phyloP scores from a whole-genome alignment of 2,888 invertebrate genomes.

The Agrochola macilenta region DNA sequence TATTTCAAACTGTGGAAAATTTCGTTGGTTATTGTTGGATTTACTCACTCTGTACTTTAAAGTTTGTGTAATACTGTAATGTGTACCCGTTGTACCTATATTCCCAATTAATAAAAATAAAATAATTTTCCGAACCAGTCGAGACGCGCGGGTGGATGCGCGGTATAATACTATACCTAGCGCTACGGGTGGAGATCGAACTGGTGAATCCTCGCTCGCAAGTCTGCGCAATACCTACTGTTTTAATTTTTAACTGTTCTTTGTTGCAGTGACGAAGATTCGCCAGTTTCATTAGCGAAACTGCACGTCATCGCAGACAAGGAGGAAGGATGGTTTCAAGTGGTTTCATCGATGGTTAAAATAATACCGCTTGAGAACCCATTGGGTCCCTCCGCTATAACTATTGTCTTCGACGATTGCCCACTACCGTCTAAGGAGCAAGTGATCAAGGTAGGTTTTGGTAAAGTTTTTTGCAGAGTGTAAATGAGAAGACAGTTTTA shows the following conservation, averaged over 20 bases:
- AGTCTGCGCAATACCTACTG: background rate
- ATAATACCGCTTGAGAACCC: slow-evolving; percentile 96
- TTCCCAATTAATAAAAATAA: background rate
- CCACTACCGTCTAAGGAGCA: slow-evolving; percentile 95
- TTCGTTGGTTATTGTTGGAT: background rate
- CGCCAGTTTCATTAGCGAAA: slow-evolving; percentile 95
- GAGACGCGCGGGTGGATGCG: background rate
- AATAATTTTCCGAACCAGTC: background rate
- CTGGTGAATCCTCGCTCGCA: background rate
- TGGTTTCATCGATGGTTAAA: slow-evolving; percentile 95
- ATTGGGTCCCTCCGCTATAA: slow-evolving; percentile 97
- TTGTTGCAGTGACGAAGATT: slow-evolving; percentile 94
- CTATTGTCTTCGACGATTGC: slow-evolving; percentile 96
- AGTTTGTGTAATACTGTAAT: background rate
- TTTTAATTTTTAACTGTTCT: slow-evolving; percentile 10
- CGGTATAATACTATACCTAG: no score
- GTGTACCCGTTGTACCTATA: background rate
- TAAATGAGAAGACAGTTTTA: background rate
- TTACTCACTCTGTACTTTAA: background rate
- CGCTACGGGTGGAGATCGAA: background rate
- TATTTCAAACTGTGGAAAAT: background rate
- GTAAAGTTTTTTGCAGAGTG: background rate
- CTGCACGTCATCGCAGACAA: slow-evolving; percentile 96
- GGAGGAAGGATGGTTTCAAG: slow-evolving; percentile 97
- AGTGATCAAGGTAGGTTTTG: slow-evolving; percentile 91